phyloP scores from a whole-genome alignment of 2,113 vertebrate genomes.

The Nothocercus nigrocapillus region DNA sequence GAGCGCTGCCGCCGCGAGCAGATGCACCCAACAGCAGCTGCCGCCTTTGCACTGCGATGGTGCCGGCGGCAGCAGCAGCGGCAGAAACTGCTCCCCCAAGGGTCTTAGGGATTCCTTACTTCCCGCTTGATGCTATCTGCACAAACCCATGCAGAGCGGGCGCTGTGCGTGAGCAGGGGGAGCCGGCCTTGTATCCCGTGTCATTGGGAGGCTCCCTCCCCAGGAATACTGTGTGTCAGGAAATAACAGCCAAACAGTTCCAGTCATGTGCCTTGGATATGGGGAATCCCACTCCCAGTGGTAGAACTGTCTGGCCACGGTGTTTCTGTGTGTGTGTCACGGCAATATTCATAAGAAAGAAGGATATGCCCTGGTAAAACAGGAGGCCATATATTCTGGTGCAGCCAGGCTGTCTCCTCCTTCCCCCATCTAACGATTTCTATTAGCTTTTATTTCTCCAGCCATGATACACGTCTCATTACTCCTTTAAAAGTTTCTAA shows the following conservation, averaged over 20 bases:
- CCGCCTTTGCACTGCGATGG: neutral
- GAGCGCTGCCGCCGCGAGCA: neutral
- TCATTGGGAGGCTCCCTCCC: fast-evolving
- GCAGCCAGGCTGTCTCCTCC: neutral
- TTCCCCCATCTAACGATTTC: neutral
- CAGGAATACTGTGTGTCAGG: neutral
- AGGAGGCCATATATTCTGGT: neutral
- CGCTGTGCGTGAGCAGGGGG: fast-evolving
- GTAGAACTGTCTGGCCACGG: neutral
- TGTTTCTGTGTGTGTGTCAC: neutral
- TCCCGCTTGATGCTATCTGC: neutral
- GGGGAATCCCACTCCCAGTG: neutral
- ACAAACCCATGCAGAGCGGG: neutral
- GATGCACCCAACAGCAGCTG: neutral
- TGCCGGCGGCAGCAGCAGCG: conserved; percentile 41
- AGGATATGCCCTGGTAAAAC: neutral
- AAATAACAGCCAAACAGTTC: neutral
- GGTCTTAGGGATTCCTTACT: neutral
- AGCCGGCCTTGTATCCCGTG: neutral
- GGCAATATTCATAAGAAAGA: too few relatives aligned
- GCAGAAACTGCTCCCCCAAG: conserved; percentile 3
- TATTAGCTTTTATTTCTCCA: neutral
- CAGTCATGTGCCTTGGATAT: neutral
- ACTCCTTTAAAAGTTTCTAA: neutral
- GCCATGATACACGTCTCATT: neutral